phyloP scores from a whole-genome alignment of 2,113 vertebrate species.

The Pollachius pollachius region DNA sequence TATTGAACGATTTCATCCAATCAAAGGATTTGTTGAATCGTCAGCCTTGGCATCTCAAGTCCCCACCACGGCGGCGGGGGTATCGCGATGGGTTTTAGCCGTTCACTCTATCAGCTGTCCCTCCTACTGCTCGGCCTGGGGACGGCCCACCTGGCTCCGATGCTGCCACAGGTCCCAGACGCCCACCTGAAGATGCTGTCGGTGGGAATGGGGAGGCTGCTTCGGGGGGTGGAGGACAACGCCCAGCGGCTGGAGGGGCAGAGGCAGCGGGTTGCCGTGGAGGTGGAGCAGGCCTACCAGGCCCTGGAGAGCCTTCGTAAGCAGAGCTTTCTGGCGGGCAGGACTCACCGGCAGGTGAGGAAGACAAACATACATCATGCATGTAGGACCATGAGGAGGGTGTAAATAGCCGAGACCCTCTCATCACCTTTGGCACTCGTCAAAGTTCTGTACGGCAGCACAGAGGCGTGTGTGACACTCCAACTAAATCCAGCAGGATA shows the following conservation, averaged over 20 bases:
- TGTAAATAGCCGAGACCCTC: neutral
- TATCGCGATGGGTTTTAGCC: too few species aligned
- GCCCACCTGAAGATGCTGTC: slow-evolving; percentile 44
- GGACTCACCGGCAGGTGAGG: slow-evolving; percentile 45
- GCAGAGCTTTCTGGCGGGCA: slow-evolving; percentile 21
- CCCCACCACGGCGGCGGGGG: too few species aligned
- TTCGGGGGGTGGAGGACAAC: slow-evolving; percentile 37
- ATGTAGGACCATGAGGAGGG: neutral
- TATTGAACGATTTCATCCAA: too few species aligned
- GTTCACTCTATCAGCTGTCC: slow-evolving; percentile 26
- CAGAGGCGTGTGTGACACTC: neutral
- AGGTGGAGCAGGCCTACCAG: slow-evolving; percentile 20
- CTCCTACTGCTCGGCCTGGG: slow-evolving; percentile 28
- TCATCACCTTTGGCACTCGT: too few species aligned
- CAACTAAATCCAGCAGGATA: neutral
- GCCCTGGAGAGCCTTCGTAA: slow-evolving; percentile 28
- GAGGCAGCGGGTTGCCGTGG: slow-evolving; percentile 12
- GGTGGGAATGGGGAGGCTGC: slow-evolving; percentile 39
- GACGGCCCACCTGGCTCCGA: neutral
- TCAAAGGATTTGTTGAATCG: too few species aligned
- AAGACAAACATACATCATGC: neutral
- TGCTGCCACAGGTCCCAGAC: slow-evolving; percentile 19
- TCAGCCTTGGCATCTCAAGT: too few species aligned
- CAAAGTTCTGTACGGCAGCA: too few species aligned
- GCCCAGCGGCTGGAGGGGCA: slow-evolving; percentile 22